A percentile compares a stretch with the other conserved stretches of the same genome.
Conservation (phyloP, 2,888 invertebrate genomes). For the Volucella inflata region DNA sequence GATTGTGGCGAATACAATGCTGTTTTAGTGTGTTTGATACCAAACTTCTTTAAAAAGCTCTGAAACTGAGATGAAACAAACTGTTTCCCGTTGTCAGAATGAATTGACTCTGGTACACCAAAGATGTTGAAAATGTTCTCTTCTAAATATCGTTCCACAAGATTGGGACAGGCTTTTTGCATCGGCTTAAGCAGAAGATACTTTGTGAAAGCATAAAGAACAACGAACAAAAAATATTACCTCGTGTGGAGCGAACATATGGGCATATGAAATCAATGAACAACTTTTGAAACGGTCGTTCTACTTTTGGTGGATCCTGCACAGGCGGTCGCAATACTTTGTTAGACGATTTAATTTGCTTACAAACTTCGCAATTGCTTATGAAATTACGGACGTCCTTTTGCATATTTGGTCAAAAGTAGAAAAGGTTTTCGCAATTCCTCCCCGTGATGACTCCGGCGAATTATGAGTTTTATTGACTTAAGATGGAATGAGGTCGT, state of each 20-base stretch:
- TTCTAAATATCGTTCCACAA: background rate
- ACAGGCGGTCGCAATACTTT: conserved; percentile 15
- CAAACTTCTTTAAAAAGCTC: too few relatives aligned
- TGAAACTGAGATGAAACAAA: too few relatives aligned
- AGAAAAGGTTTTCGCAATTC: conserved; percentile 6
- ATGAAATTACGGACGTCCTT: background rate
- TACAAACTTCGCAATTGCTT: background rate
- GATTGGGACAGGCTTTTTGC: background rate
- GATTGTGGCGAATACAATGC: too few relatives aligned
- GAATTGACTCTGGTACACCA: conserved; percentile 23
- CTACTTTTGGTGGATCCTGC: background rate
- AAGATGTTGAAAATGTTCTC: conserved; percentile 1
- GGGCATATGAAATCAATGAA: conserved; percentile 11
- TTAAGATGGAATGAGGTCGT: too few relatives aligned
- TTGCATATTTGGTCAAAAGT: conserved; percentile 5
- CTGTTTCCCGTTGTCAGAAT: too few relatives aligned
- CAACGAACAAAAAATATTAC: background rate
- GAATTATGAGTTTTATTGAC: too few relatives aligned
- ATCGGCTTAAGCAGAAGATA: conserved; percentile 30
- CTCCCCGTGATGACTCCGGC: conserved; percentile 5
- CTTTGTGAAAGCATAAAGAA: too few relatives aligned
- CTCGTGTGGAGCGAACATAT: background rate
- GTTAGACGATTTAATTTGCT: background rate
- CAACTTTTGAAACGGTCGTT: background rate
- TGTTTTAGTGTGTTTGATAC: too few relatives aligned